Percentiles rank a stretch among this genome's conserved stretches.
phyloP scores from a whole-genome alignment of 2,113 vertebrate genomes.

The Climacteris rufus region DNA sequence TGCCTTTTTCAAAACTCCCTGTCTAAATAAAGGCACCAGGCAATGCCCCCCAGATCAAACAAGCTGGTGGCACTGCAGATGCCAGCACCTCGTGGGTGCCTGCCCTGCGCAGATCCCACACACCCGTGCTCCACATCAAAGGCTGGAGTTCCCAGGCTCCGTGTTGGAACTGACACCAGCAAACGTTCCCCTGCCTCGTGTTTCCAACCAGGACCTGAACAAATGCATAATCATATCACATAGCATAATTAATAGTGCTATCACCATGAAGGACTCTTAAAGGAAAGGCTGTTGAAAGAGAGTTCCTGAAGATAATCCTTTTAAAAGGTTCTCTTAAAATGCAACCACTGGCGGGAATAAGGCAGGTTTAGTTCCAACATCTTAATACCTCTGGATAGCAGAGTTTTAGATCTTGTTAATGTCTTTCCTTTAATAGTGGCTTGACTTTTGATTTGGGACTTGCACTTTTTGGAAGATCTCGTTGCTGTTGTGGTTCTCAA shows the following conservation, averaged over 20 bases:
- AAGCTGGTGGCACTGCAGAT: not conserved
- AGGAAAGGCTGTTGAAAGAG: slow-evolving; percentile 37
- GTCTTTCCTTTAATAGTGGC: not conserved
- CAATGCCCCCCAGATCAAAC: not conserved
- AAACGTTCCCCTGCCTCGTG: not conserved
- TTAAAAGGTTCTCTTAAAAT: slow-evolving; percentile 40
- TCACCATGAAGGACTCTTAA: slow-evolving; percentile 16
- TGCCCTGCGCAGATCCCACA: not conserved
- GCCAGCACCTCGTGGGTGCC: not conserved
- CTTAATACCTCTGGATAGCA: slow-evolving; percentile 8
- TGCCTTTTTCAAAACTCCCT: not conserved
- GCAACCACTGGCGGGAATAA: not conserved
- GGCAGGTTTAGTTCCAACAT: slow-evolving; percentile 29
- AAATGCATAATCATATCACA: slow-evolving; percentile 31
- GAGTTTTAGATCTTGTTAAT: not conserved
- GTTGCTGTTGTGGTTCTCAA: not conserved
- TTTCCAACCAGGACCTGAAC: not conserved
- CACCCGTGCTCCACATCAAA: not conserved
- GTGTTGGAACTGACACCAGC: not conserved
- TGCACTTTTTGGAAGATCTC: not conserved
- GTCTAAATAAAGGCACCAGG: not conserved
- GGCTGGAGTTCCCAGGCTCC: not conserved
- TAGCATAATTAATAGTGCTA: slow-evolving; percentile 5
- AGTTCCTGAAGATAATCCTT: slow-evolving; percentile 48
- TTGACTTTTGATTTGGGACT: slow-evolving; percentile 15